These are phyloP conservation scores for Hylyphantes graminicola DNA, from an alignment of 1,140 invertebrate genomes.

Conservation along the genomic window DNA sequence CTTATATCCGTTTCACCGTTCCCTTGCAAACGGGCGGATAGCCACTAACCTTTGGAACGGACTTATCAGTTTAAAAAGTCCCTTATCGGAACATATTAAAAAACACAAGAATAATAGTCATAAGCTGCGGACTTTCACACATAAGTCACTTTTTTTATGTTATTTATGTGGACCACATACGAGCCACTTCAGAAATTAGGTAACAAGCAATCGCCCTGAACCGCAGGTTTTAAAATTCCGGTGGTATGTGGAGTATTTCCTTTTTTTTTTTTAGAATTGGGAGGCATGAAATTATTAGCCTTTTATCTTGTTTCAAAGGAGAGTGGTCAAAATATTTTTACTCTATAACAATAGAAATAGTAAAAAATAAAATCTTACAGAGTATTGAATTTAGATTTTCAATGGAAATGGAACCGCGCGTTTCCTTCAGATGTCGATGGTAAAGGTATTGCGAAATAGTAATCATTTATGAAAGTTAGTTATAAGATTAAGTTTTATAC, in stretches of 20 bases:
- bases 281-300: background rate
- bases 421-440: too few relatives aligned
- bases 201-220: constrained; percentile 35
- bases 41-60: constrained; percentile 52
- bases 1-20: background rate
- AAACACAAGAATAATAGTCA: constrained; percentile 6
- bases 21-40: constrained; percentile 40
- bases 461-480: too few relatives aligned
- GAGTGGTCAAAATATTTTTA: background rate
- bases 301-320: background rate
- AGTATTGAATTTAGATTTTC: too few relatives aligned
- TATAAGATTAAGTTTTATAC: too few relatives aligned
- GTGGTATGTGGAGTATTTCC: constrained; percentile 19
- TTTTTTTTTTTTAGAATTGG: background rate
- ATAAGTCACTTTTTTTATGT: background rate
- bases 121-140: constrained; percentile 58
- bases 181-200: constrained; percentile 16
- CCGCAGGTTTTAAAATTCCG: constrained; percentile 1
- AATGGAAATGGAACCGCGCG: too few relatives aligned
- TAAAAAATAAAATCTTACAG: too few relatives aligned
- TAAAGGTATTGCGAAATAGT: too few relatives aligned
- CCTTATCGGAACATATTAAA: constrained; percentile 45
- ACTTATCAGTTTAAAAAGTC: constrained; percentile 13
- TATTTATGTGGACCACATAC: background rate
- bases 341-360: too few relatives aligned